phyloP scores from a whole-genome alignment of 2,113 vertebrate genomes.

The Pipra filicauda region DNA sequence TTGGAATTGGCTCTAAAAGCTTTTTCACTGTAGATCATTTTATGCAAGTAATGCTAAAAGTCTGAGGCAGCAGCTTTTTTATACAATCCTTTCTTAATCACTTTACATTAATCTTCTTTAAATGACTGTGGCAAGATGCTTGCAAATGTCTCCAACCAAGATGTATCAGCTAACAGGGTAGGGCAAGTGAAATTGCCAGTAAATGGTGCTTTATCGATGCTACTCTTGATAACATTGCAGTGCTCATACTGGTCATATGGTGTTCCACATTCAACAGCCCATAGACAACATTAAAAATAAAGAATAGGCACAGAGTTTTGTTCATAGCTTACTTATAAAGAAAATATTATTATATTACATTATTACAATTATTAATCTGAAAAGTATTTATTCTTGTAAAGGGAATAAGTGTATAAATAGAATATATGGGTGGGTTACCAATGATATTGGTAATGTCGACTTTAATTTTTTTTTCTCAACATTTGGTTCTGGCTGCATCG shows the following conservation, averaged over 20 bases:
- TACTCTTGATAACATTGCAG: neutral
- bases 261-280: neutral
- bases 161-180: neutral
- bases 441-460: neutral
- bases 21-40: neutral
- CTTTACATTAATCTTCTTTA: neutral
- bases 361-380: neutral
- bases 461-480: neutral
- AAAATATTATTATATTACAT: neutral
- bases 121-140: neutral
- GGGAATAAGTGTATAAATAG: neutral
- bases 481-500: neutral
- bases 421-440: neutral
- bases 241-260: neutral
- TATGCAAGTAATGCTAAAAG: neutral
- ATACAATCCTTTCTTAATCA: neutral
- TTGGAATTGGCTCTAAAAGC: neutral
- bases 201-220: neutral
- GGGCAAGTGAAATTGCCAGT: neutral
- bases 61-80: neutral
- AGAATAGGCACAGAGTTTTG: fast-evolving
- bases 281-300: neutral
- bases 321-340: neutral
- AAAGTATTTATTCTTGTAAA: neutral
- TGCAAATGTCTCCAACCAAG: neutral